Evolutionary conservation across 2,113 vertebrate species (phyloP), one percentile per base, ranked within the genome.

Genomic region (Sebastes schlegelii): DNA sequence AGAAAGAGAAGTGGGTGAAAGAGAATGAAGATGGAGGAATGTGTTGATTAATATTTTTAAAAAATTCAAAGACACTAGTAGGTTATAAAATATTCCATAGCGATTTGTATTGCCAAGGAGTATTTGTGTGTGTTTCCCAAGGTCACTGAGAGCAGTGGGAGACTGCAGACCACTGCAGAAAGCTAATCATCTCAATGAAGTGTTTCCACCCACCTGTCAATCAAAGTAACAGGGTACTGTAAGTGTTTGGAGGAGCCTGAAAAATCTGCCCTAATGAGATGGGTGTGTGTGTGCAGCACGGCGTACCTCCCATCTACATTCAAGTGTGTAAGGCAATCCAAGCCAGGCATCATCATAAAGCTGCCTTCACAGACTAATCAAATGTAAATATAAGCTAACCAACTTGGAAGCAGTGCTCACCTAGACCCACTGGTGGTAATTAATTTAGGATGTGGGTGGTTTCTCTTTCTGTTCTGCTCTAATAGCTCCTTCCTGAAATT

Each of bases 121-220:
- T 19, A 6, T 45, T 6, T 43, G 0, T 40, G 48, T 48, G 40
- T n/a, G 26, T 26, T 66, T 40, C 45, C 46, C 77, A 80, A 74
- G 51, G 71, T 65, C 48, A 69, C 21, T 7, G 43, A 43, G n/a
- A 48, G 46, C 13, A 26, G 5, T 40, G 17, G 9, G 34, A 23
- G 19, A 21, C 48, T 54, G 63, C 34, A 34, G 34, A 34, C 48
- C 58, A 48, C 48, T 70, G 4, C n/a, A 11, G 17, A 62, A n/a
- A 6, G 0, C 34, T 73, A 49, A 83, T 79, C 63, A 69, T 69
- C 8, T 74, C 49, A 73, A 5, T 49, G 8, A 83, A 58, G 51
- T 34, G 55, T 69, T 60, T 82, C 83, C 68, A 82, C 70, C 70
- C 67, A 62, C 48, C 40, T 74, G 69, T 77, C 78, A 64, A 13